A percentile compares a stretch with the other conserved stretches of the same genome.
Evolutionary conservation across 2,113 vertebrate genomes (phyloP).

Genomic region (Chaetorhynchus papuensis): DNA sequence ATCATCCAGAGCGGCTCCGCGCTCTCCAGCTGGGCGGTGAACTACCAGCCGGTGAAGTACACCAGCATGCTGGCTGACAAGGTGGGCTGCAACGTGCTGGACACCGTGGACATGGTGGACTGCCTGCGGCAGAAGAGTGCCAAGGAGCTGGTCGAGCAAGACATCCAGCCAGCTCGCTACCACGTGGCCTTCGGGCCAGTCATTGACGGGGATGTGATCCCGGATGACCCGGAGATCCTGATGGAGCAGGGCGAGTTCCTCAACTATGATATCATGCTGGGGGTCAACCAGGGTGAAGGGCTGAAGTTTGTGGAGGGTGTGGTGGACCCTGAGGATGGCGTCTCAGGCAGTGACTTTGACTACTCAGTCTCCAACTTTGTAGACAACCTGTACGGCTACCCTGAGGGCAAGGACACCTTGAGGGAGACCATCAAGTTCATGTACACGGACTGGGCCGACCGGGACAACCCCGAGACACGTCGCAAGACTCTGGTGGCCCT

Average conservation of each 20-base stretch:
- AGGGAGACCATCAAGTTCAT: slow-evolving; percentile 99
- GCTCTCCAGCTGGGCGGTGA: slow-evolving; percentile 97
- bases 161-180: slow-evolving; percentile 96
- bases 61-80: slow-evolving; percentile 94
- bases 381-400: slow-evolving; percentile 97
- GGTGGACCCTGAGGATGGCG: slow-evolving; percentile 94
- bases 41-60: slow-evolving; percentile 98
- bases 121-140: slow-evolving; percentile 95
- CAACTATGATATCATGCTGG: slow-evolving; percentile 99
- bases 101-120: slow-evolving; percentile 97
- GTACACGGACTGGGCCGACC: slow-evolving; percentile 99
- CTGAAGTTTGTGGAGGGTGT: slow-evolving; percentile 97
- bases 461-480: slow-evolving; percentile 95
- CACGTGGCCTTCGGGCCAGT: slow-evolving; percentile 97
- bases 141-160: slow-evolving; percentile 96
- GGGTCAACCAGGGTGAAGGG: slow-evolving; percentile 97
- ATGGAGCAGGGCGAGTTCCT: slow-evolving; percentile 99
- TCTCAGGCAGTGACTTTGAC: slow-evolving; percentile 97
- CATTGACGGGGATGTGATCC: slow-evolving; percentile 97
- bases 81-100: slow-evolving; percentile 96
- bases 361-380: slow-evolving; percentile 98
- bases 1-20: slow-evolving; percentile 98
- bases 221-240: slow-evolving; percentile 95
- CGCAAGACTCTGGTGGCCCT: slow-evolving; percentile 96
- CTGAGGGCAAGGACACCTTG: slow-evolving; percentile 95